These are phyloP conservation scores for Sinohyriopsis cumingii DNA, from an alignment of 2,888 invertebrate genomes.

Conservation along the genomic window DNA sequence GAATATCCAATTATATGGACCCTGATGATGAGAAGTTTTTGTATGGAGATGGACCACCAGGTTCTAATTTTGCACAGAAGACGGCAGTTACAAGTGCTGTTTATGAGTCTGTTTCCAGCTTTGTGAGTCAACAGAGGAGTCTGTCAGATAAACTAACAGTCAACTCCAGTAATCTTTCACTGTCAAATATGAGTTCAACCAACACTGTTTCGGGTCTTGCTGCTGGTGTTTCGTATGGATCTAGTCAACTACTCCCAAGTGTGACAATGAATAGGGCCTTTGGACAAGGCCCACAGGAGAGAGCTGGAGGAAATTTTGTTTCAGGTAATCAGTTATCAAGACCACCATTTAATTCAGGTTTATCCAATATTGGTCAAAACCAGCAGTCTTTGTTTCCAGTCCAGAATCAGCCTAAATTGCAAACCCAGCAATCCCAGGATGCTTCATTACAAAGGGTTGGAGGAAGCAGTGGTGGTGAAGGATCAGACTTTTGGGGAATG, in stretches of 20 bases:
- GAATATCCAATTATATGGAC: conserved; percentile 51
- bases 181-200: conserved; percentile 25
- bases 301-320: too few species aligned
- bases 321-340: too few species aligned
- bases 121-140: conserved; percentile 2
- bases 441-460: neutral
- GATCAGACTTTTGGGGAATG: conserved; percentile 34
- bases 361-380: too few species aligned
- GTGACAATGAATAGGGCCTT: too few species aligned
- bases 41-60: conserved; percentile 50
- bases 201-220: conserved; percentile 17
- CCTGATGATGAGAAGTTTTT: conserved; percentile 67
- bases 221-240: conserved; percentile 14
- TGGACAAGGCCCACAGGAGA: conserved; percentile 12
- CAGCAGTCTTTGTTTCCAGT: conserved; percentile 2
- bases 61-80: too few species aligned
- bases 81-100: too few species aligned
- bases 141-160: conserved; percentile 9
- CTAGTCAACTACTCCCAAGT: neutral
- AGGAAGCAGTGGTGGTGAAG: conserved; percentile 2
- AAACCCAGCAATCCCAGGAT: conserved; percentile 3
- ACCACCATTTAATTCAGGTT: neutral
- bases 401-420: neutral
- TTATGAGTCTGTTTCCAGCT: conserved; percentile 10
- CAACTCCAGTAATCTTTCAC: conserved; percentile 27